Evolutionary conservation across 2,113 vertebrate species (phyloP), one percentile per base, ranked within the genome.

Genomic region (Xiphorhynchus elegans): DNA sequence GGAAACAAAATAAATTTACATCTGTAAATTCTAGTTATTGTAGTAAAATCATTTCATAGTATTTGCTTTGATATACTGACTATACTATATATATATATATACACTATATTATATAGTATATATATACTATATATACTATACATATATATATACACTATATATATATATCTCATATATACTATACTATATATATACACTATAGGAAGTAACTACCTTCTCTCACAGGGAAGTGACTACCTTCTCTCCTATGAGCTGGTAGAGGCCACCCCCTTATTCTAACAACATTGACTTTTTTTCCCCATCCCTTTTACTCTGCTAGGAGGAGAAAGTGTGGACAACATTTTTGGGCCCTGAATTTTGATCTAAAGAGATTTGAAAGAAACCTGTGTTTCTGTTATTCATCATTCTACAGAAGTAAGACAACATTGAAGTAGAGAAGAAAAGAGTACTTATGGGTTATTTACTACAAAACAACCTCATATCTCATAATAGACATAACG

Each of bases 31-130:
- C 6, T 82, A 35, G 72, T 59, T 44, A 8, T 2, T 50, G 14
- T 12, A 37, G 12, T 49, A 69, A 60, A 75, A 67, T 13, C 0
- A 42, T 59, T 58, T 7, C 3, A 2, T 10, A 26, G 7, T 6
- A 37, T 74, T 74, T 78, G 3, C 2, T 33, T 79, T 75, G 25
- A n/a, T 58, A 37, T 44, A 85, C 1, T 11, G 7, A 4, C 3
- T 88, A 92, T 66, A 6, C 8, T 44, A 3, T 21, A 7, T 37
- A 37, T 37, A 37, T 37, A 37, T 37, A 37, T 37, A 37, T 37
- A 37, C 37, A 37, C 37, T 37, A 37, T 37, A 37, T 37, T 37
- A 37, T 37, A 37, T 37, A 37, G 37, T 37, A 37, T 37, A 37
- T 37, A 37, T 37, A 37, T 37, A 37, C 37, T 37, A 37, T 37